Evolutionary conservation across 2,797 vertebrate species (phyloP).

Genomic region (Apogon hyalosoma): DNA sequence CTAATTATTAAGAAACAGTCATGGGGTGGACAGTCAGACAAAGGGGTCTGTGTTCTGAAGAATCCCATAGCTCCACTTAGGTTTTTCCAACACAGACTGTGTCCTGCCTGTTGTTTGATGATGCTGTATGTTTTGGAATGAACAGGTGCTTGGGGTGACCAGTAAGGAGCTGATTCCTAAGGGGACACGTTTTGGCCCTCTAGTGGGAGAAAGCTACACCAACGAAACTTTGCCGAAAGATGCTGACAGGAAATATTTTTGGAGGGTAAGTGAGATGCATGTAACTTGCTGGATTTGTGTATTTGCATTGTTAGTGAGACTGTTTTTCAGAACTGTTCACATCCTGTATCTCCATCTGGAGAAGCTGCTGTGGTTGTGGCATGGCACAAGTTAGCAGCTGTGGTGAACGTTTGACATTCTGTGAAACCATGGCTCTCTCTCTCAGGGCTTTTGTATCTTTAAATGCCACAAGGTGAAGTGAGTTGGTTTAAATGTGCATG

Average conservation of each 20-base stretch:
- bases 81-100: slow-evolving; percentile 20
- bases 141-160: slow-evolving; percentile 90
- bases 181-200: slow-evolving; percentile 93
- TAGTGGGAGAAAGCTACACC: slow-evolving; percentile 91
- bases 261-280: slow-evolving; percentile 88
- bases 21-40: slow-evolving; percentile 12
- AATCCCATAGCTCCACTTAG: slow-evolving; percentile 44
- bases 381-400: slow-evolving; percentile 60
- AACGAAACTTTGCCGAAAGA: slow-evolving; percentile 88
- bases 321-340: slow-evolving; percentile 70
- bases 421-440: slow-evolving; percentile 45
- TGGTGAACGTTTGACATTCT: slow-evolving; percentile 67
- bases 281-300: slow-evolving; percentile 22
- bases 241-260: slow-evolving; percentile 92
- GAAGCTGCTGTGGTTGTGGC: slow-evolving; percentile 20
- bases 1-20: slow-evolving; percentile 25
- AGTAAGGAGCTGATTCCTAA: slow-evolving; percentile 93
- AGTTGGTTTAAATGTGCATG: slow-evolving; percentile 21
- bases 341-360: slow-evolving; percentile 76
- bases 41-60: slow-evolving; percentile 17
- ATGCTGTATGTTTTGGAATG: slow-evolving; percentile 25
- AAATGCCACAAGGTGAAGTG: slow-evolving; percentile 23
- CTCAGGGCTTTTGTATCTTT: slow-evolving; percentile 13
- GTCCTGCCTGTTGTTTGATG: slow-evolving; percentile 40
- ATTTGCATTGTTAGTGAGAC: slow-evolving; percentile 10